Conservation (phyloP, 2,888 invertebrate genomes). For the Sinodicranocentrus sp. region DNA sequence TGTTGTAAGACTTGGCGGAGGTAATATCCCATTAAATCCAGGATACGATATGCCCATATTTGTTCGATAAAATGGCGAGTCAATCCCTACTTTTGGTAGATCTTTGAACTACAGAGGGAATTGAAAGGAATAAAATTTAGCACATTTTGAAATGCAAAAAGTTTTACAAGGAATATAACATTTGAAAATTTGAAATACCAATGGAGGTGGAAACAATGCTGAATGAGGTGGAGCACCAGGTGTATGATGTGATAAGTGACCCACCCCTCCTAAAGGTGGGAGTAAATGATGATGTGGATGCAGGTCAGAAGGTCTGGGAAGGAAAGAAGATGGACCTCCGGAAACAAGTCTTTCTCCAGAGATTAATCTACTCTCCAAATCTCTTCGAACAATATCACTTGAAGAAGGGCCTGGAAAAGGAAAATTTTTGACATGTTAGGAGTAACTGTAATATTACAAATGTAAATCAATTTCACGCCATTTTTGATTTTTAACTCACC, state of each 20-base stretch:
- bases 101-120: slow-evolving; percentile 87
- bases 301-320: slow-evolving; percentile 86
- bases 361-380: slow-evolving; percentile 93
- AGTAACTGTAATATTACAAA: too few species aligned
- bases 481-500: too few species aligned
- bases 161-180: not conserved
- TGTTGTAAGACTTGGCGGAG: slow-evolving; percentile 88
- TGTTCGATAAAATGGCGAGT: slow-evolving; percentile 89
- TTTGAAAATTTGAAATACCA: slow-evolving; percentile 81
- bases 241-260: slow-evolving; percentile 81
- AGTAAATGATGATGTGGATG: slow-evolving; percentile 95
- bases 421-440: too few species aligned
- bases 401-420: slow-evolving; percentile 67
- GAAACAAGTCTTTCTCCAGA: slow-evolving; percentile 80
- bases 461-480: too few species aligned
- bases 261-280: slow-evolving; percentile 86
- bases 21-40: slow-evolving; percentile 86
- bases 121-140: slow-evolving; percentile 9
- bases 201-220: slow-evolving; percentile 82
- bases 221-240: slow-evolving; percentile 79
- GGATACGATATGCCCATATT: slow-evolving; percentile 86
- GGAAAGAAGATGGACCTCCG: slow-evolving; percentile 79
- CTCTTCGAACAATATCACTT: slow-evolving; percentile 89
- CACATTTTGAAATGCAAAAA: too few species aligned
- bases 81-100: slow-evolving; percentile 90